Evolutionary conservation across 2,113 vertebrate genomes (phyloP).

Genomic region (Myrmecobius fasciatus): DNA sequence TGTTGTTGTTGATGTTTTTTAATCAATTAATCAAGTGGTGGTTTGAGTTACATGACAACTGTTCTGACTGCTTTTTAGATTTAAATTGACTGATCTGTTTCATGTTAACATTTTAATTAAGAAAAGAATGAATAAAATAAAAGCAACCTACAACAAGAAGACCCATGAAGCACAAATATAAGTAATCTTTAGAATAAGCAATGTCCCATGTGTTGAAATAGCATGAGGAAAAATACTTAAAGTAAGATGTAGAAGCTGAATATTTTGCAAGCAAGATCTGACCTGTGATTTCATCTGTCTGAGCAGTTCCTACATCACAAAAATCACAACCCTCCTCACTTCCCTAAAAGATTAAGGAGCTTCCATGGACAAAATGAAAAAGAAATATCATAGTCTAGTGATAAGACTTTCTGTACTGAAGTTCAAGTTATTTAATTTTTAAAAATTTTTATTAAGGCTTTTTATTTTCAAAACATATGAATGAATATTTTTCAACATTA

Average conservation of each 20-base stretch:
- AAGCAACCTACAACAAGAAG: neutral
- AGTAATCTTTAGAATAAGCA: neutral
- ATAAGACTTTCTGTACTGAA: neutral
- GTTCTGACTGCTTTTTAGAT: neutral
- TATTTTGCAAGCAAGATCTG: neutral
- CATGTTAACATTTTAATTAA: neutral
- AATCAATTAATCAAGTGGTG: neutral
- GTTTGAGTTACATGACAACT: neutral
- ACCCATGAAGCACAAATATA: neutral
- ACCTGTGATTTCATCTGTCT: neutral
- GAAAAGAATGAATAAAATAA: neutral
- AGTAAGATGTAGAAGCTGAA: neutral
- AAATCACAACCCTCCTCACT: neutral
- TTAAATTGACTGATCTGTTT: neutral
- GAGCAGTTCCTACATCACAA: neutral
- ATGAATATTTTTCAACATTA: too few species aligned
- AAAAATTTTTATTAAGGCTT: too few species aligned
- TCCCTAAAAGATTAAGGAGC: neutral
- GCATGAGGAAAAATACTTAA: neutral
- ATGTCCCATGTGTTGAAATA: neutral
- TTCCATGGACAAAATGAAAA: neutral
- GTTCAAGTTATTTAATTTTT: neutral
- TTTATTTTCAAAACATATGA: too few species aligned
- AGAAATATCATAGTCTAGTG: neutral
- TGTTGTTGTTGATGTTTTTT: neutral